phyloP scores from a whole-genome alignment of 2,888 invertebrate species.

The Dryobota labecula region DNA sequence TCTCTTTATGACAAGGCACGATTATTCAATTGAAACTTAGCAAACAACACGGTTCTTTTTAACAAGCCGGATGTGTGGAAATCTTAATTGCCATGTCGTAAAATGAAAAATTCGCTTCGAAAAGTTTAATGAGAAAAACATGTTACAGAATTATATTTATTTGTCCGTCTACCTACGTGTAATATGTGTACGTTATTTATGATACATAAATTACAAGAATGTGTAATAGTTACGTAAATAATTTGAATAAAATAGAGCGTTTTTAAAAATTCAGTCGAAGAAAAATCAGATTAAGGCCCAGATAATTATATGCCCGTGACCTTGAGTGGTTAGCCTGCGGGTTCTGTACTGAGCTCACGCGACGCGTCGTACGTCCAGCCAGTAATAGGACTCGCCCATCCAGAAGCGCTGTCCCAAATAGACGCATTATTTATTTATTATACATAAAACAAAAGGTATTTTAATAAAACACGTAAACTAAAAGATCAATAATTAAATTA shows the following conservation, averaged over 20 bases:
- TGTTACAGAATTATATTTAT: conserved; percentile 25
- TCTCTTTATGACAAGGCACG: conserved; percentile 26
- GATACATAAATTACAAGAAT: conserved; percentile 42
- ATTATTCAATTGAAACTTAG: conserved; percentile 42
- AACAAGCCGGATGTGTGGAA: conserved; percentile 53
- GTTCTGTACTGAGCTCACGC: no score
- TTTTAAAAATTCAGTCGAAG: conserved; percentile 39
- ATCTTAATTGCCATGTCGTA: conserved; percentile 42
- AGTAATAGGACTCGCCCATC: no score
- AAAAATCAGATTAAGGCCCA: conserved; percentile 25
- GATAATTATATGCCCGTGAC: no score
- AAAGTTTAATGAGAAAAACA: conserved; percentile 26
- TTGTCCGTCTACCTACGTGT: conserved; percentile 40
- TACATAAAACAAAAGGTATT: no score
- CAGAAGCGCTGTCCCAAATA: no score
- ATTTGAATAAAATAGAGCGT: conserved; percentile 47
- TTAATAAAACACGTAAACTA: no score
- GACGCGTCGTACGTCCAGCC: no score
- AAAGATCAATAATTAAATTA: no score
- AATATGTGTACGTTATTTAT: conserved; percentile 49
- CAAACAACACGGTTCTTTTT: conserved; percentile 44
- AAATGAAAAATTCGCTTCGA: conserved; percentile 26
- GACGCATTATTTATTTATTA: no score
- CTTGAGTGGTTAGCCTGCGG: no score
- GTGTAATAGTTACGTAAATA: conserved; percentile 42